Evolutionary conservation across 2,888 invertebrate genomes (phyloP).

Genomic region (Phytoseiulus persimilis): DNA sequence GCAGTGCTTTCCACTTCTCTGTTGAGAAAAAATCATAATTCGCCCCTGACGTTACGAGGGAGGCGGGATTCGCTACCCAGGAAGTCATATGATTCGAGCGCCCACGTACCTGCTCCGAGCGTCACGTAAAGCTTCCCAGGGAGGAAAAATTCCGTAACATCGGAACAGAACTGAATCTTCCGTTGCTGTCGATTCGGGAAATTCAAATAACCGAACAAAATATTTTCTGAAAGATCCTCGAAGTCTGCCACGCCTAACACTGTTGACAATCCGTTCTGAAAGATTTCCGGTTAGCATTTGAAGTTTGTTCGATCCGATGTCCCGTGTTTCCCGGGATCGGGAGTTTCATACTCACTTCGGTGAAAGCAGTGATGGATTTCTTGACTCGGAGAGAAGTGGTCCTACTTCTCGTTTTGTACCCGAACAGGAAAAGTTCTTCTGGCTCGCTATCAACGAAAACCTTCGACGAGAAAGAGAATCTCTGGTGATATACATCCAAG

Average conservation of each 20-base stretch:
- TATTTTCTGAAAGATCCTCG: neutral
- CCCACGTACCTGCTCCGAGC: constrained; percentile 1
- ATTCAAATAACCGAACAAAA: constrained; percentile 24
- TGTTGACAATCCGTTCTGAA: constrained; percentile 30
- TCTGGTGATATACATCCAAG: neutral
- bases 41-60: neutral
- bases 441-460: neutral
- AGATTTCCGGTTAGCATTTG: neutral
- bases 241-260: constrained; percentile 6
- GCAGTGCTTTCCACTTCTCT: neutral
- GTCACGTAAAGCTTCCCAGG: constrained; percentile 6
- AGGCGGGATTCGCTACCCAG: neutral
- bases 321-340: neutral
- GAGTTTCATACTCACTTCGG: neutral
- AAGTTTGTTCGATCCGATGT: too few relatives aligned
- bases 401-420: neutral
- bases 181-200: constrained; percentile 1
- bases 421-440: constrained; percentile 11
- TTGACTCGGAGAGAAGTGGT: neutral
- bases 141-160: neutral
- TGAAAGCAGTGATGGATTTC: constrained; percentile 29
- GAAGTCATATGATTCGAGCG: neutral
- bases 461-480: constrained; percentile 13
- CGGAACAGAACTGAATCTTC: neutral
- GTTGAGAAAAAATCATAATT: too few relatives aligned